These are phyloP conservation scores for Polyommatus icarus DNA, from an alignment of 2,888 invertebrate species.

Conservation along the genomic window DNA sequence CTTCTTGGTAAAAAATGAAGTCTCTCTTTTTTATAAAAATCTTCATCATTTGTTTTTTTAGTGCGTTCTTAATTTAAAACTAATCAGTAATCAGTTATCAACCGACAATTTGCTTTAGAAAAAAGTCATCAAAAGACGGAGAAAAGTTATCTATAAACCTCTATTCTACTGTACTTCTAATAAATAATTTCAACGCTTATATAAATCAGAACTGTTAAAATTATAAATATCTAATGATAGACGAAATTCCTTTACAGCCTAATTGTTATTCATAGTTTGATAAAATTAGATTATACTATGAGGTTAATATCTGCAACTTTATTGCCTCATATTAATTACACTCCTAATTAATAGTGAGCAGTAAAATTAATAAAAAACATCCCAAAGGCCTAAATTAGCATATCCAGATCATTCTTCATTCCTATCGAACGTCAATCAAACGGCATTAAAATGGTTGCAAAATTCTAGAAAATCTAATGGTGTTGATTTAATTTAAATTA, in stretches of 20 bases:
- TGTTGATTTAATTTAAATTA: neutral
- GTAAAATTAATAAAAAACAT: conserved; percentile 5
- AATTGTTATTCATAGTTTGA: conserved; percentile 2
- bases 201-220: neutral
- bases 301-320: neutral
- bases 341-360: neutral
- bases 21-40: no score
- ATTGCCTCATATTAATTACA: conserved; percentile 6
- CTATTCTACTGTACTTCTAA: no score
- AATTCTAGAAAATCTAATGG: neutral
- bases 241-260: neutral
- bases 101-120: no score
- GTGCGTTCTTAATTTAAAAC: no score
- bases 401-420: neutral
- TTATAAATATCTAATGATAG: neutral
- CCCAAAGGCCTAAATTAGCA: conserved; percentile 6
- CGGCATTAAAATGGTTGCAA: neutral
- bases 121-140: no score
- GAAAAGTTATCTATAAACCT: no score
- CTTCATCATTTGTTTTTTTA: no score
- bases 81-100: no score
- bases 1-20: no score
- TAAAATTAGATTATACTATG: neutral
- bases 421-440: neutral
- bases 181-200: neutral